phyloP scores from a whole-genome alignment of 2,888 invertebrate genomes.

The Cryptophagus acutangulus region DNA sequence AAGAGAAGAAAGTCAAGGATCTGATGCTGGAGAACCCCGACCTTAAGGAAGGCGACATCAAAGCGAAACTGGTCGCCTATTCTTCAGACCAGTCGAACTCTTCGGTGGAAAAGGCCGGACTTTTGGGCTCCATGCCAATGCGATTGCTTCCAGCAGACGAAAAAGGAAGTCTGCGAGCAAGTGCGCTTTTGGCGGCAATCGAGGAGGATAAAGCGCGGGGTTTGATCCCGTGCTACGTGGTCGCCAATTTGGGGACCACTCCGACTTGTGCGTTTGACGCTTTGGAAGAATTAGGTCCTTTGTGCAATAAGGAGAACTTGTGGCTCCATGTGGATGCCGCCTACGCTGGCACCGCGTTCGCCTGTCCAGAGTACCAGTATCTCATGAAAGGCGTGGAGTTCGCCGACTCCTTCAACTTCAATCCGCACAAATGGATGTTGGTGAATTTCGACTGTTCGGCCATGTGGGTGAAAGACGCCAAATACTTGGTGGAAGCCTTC shows the following conservation, averaged over 20 bases:
- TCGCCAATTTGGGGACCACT: slow-evolving; percentile 67
- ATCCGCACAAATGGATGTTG: slow-evolving; percentile 94
- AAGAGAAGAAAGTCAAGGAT: slow-evolving; percentile 62
- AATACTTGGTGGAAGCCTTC: slow-evolving; percentile 79
- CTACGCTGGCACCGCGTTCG: slow-evolving; percentile 88
- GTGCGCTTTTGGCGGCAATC: slow-evolving; percentile 64
- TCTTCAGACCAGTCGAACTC: slow-evolving; percentile 86
- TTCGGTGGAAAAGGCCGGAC: slow-evolving; percentile 82
- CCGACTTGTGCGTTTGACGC: slow-evolving; percentile 85
- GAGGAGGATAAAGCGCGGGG: slow-evolving; percentile 73
- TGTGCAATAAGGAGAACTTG: slow-evolving; percentile 68
- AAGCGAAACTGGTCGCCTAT: slow-evolving; percentile 73
- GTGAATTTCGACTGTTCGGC: slow-evolving; percentile 95
- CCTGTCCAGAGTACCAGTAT: slow-evolving; percentile 85
- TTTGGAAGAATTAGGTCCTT: slow-evolving; percentile 75
- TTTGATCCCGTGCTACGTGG: slow-evolving; percentile 82
- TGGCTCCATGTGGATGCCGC: slow-evolving; percentile 98
- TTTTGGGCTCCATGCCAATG: slow-evolving; percentile 75
- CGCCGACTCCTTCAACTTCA: slow-evolving; percentile 88
- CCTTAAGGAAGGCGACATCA: slow-evolving; percentile 60
- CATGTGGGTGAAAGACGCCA: slow-evolving; percentile 83
- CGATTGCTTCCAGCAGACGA: slow-evolving; percentile 64
- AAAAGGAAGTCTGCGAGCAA: slow-evolving; percentile 63
- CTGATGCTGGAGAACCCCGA: slow-evolving; percentile 56
- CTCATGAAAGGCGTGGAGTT: slow-evolving; percentile 62